Base-by-base conservation (phyloP, 2,888 invertebrate genomes). In the Lordiphosa fenestrarum region DNA sequence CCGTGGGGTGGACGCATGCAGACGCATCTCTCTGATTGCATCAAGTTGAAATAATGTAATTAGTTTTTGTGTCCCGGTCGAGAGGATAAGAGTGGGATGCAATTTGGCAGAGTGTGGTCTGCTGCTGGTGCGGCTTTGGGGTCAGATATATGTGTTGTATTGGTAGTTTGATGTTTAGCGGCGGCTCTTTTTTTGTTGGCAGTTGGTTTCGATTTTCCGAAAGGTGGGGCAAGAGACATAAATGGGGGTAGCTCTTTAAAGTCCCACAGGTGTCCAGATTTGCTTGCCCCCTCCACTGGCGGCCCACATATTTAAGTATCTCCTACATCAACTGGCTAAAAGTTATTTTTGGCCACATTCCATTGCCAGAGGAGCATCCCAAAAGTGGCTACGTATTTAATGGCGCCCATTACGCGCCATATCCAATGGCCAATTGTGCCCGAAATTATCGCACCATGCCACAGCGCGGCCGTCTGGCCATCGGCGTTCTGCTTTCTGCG, bases 21-120 rank as follows among this genome's bases (percentile, higher is more conserved):
- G 30, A 76, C 84, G 83, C 73, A 84, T 33, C 84, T 72, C 82
- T 56, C 75, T 78, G 77, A 78, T 78, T 78, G 77, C 85, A 71
- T 73, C 84, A 85, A 80, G 81, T 80, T 80, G 81, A 69, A 85
- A 83, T 83, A 85, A 83, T 81, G 84, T 80, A 85, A 85, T 80
- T 85, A 85, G 80, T 83, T 85, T 85, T 85, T 66, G 84, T 53
- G 68, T 61, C 48, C 69, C 55, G 75, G 66, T 69, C 63, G 41
- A 64, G 50, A 47, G 44, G 37, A 56, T 48, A 30, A 35, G 49
- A 9, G 39, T n/a, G 38, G 40, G 30, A 7, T 23, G 9, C 46
- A 42, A 51, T 52, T 42, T 39, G 50, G 15, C 15, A 35, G 40
- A 58, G 66, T 38, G 44, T 40, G 19, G 12, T 33, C 44, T 35